These are phyloP conservation scores for Vidua chalybeata DNA, from an alignment of 2,113 vertebrate genomes.

Conservation along the genomic window DNA sequence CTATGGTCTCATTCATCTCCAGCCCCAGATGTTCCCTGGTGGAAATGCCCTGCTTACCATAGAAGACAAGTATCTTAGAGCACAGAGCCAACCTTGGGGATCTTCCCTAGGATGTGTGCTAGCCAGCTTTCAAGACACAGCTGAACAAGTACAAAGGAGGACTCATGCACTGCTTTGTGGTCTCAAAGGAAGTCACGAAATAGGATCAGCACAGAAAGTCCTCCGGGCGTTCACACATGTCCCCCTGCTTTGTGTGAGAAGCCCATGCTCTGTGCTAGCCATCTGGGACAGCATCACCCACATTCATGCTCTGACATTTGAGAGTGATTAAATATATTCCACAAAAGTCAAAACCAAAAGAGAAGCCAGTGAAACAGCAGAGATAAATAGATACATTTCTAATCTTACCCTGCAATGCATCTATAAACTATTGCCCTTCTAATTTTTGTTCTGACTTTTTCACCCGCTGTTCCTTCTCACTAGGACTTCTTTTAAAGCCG, in stretches of 20 bases:
- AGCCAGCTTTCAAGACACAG: not conserved
- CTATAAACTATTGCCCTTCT: not conserved
- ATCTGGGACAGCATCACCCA: not conserved
- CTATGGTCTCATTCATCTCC: not conserved
- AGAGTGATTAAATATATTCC: conserved; percentile 28
- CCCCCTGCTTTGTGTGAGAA: conserved; percentile 17
- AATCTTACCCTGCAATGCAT: not conserved
- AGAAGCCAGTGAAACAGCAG: conserved; percentile 10
- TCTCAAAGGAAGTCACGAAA: conserved; percentile 1
- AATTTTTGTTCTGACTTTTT: conserved; percentile 21
- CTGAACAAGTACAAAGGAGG: not conserved
- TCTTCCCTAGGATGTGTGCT: not conserved
- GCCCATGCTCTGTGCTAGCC: not conserved
- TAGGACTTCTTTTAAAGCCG: not conserved
- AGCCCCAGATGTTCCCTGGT: not conserved
- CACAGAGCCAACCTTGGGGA: not conserved
- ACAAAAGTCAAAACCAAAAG: not conserved
- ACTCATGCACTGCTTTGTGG: not conserved
- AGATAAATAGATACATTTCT: conserved; percentile 25
- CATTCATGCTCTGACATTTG: conserved; percentile 1
- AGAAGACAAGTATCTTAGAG: not conserved
- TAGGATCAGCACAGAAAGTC: not conserved
- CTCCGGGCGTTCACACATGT: not conserved
- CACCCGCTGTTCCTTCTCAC: not conserved
- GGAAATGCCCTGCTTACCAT: not conserved